Conservation (phyloP, 2,113 vertebrate genomes). For the Lampris incognitus region DNA sequence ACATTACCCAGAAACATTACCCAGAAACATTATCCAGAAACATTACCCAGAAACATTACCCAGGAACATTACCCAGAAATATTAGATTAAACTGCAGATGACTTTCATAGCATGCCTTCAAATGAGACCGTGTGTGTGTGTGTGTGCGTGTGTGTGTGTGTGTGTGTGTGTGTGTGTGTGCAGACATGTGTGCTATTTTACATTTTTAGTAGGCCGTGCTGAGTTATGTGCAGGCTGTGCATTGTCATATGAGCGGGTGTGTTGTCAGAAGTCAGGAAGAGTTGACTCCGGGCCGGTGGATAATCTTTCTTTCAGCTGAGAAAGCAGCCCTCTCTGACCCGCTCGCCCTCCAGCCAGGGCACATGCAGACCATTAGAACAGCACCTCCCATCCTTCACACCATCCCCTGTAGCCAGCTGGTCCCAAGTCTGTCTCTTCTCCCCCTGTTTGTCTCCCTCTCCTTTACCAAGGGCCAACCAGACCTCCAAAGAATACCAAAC, state of each 20-base stretch:
- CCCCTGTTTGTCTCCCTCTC: slow-evolving; percentile 15
- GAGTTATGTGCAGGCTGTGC: slow-evolving; percentile 23
- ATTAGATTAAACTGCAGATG: no score
- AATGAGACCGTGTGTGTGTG: background rate
- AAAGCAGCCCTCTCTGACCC: background rate
- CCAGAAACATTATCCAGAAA: no score
- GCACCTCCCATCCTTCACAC: slow-evolving; percentile 36
- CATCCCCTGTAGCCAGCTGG: slow-evolving; percentile 51
- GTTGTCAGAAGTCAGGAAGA: slow-evolving; percentile 20
- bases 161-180: background rate
- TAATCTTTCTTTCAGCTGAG: slow-evolving; percentile 11
- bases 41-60: no score
- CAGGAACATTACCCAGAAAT: no score
- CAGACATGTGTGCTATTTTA: background rate
- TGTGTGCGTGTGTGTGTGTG: slow-evolving; percentile 6
- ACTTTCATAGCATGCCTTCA: no score
- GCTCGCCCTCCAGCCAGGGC: slow-evolving; percentile 27
- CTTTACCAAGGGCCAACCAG: slow-evolving; percentile 21
- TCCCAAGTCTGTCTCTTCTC: slow-evolving; percentile 1
- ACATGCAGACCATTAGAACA: slow-evolving; percentile 1
- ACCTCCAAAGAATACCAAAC: slow-evolving; percentile 51
- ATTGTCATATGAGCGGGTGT: slow-evolving; percentile 25
- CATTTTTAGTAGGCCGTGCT: background rate
- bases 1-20: no score
- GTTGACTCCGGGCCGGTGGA: slow-evolving; percentile 10